Conservation (phyloP, 2,113 vertebrate genomes). For the Sphaerodactylus townsendi region DNA sequence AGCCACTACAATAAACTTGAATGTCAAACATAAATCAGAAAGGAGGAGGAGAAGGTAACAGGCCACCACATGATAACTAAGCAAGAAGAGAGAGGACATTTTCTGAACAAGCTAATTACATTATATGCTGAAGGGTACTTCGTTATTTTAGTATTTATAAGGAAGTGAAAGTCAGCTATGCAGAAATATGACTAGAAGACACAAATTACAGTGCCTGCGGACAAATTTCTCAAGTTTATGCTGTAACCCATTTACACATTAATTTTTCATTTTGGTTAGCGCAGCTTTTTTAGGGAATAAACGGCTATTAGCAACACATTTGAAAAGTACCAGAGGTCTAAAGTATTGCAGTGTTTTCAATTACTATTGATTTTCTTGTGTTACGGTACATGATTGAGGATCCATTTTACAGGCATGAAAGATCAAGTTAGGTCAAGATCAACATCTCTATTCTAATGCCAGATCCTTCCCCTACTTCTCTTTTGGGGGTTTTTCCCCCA, state of each 20-base stretch:
- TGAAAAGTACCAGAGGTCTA: background rate
- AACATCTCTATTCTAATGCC: no score
- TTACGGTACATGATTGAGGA: background rate
- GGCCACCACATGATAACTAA: background rate
- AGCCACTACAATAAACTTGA: background rate
- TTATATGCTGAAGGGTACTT: constrained; percentile 13
- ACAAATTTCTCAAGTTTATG: background rate
- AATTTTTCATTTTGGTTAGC: background rate
- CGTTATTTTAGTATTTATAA: constrained; percentile 23
- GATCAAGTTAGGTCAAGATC: background rate
- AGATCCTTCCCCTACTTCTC: background rate
- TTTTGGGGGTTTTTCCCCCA: background rate
- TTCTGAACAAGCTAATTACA: constrained; percentile 3
- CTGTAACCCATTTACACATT: constrained; percentile 7
- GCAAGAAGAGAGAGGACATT: background rate
- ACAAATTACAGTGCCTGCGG: background rate
- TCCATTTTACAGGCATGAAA: background rate
- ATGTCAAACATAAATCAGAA: background rate
- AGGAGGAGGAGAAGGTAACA: background rate
- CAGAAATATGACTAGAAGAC: background rate
- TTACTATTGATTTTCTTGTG: background rate
- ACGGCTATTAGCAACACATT: background rate
- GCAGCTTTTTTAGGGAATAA: background rate
- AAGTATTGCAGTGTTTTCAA: background rate
- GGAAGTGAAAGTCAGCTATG: background rate